Conservation (phyloP, 2,888 invertebrate species). For the Drosophila falleni region DNA sequence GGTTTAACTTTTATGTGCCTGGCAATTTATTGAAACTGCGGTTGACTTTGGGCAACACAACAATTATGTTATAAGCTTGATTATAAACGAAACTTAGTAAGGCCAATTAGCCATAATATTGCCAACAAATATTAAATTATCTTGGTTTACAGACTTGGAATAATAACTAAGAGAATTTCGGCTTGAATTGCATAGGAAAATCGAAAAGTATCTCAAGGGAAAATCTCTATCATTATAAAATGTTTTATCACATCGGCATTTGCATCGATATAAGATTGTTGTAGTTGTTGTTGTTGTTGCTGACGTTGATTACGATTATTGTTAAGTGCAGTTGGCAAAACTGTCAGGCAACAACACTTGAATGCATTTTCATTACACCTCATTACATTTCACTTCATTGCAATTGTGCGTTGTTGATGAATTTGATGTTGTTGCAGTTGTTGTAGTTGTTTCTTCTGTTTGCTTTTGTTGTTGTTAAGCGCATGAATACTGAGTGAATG, state of each 20-base stretch:
- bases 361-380: conserved; percentile 80
- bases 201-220: not conserved
- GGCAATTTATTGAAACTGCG: conserved; percentile 46
- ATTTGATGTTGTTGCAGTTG: conserved; percentile 35
- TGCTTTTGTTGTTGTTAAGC: conserved; percentile 30
- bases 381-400: conserved; percentile 79
- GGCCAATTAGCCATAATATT: conserved; percentile 30
- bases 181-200: conserved; percentile 1
- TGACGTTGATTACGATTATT: conserved; percentile 63
- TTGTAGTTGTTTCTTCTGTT: conserved; percentile 3
- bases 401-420: conserved; percentile 70
- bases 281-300: conserved; percentile 30
- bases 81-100: conserved; percentile 23
- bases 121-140: conserved; percentile 17
- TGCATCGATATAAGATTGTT: conserved; percentile 10
- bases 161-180: not conserved
- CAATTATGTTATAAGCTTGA: conserved; percentile 15
- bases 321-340: conserved; percentile 72
- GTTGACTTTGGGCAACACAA: conserved; percentile 19
- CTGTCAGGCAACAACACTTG: conserved; percentile 69
- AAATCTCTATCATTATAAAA: not conserved
- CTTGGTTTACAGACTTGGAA: conserved; percentile 4
- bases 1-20: conserved; percentile 40
- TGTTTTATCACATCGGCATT: not conserved
- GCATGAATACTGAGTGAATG: conserved; percentile 62